Percentiles rank a stretch among this genome's conserved stretches.
Conservation (phyloP, 1,140 invertebrate genomes). For the Odontomachus brunneus region DNA sequence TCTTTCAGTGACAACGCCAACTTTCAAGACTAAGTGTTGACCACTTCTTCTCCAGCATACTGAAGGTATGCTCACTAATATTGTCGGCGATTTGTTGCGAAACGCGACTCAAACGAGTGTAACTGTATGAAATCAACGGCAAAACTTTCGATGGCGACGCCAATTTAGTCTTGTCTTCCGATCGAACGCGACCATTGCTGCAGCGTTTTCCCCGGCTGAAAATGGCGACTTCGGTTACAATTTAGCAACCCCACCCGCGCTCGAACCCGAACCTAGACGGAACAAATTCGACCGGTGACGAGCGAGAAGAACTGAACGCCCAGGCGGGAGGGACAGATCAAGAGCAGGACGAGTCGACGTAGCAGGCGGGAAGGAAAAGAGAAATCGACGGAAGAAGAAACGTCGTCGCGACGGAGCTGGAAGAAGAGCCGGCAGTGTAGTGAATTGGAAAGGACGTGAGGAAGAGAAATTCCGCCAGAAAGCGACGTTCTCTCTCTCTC, state of each 20-base stretch:
- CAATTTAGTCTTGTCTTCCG: not conserved
- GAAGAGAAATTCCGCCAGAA: not conserved
- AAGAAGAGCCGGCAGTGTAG: not conserved
- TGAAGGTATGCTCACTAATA: no score
- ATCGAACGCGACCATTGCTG: not conserved
- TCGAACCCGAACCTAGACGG: constrained; percentile 23
- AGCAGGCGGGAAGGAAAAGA: not conserved
- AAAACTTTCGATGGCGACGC: no score
- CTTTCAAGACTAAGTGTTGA: no score
- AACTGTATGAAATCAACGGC: no score
- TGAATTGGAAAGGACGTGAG: not conserved
- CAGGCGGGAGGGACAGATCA: not conserved
- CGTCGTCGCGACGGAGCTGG: constrained; percentile 4
- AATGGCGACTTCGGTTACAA: constrained; percentile 20
- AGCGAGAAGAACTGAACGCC: constrained; percentile 13
- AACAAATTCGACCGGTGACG: constrained; percentile 13
- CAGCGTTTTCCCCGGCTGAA: constrained; percentile 13
- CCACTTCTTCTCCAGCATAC: no score
- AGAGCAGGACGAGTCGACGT: not conserved
- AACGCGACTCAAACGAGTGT: no score
- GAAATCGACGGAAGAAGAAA: not conserved
- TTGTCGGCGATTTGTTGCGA: no score
- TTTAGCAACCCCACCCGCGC: constrained; percentile 5
- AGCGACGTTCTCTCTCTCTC: not conserved
- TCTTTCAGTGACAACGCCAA: no score